Base-by-base conservation (phyloP, 2,888 invertebrate species). In the Brenthis hecate region DNA sequence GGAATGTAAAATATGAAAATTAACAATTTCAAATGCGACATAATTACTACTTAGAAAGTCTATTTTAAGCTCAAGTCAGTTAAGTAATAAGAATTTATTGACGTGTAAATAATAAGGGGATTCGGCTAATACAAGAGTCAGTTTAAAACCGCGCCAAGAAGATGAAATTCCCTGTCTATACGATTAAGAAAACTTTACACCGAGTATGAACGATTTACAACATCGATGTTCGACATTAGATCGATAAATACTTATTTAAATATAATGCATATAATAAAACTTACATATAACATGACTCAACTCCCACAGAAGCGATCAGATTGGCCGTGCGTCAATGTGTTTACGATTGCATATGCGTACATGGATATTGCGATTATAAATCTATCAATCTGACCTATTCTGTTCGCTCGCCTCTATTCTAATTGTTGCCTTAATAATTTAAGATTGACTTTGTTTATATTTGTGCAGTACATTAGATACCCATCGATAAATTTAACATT, bases 381-480 rank as follows among this genome's bases (percentile, higher is more conserved):
- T 47, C 55, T 66, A 65, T 65, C 81, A 82, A 86, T 85, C 85
- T 86, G 85, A 85, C 80, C 84, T 75, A 77, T 82, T 85, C 85
- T 80, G 84, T 80, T 75, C 73, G 73, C 73, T 80, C 74, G 79
- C 76, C 72, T 77, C 84, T 86, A 88, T 80, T 72, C 85, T 87
- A 86, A 81, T 79, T 79, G 78, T 80, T 79, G 77, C 76, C 84
- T 85, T 87, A 87, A 77, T 78, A 83, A 77, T 85, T 81, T 80
- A 85, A 85, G 85, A 88, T 86, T 87, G 86, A 87, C 84, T 81
- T 78, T 80, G 77, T 81, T 81, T 80, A 83, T 80, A 84, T 76
- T 69, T 78, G 87, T 88, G 88, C 86, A 85, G 71, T 78, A 79
- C 77, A 80, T 75, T 77, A 80, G 80, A 80, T 79, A 77, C 51